Base-by-base conservation (phyloP, 1,140 invertebrate genomes). In the Calephelis virginiensis region DNA sequence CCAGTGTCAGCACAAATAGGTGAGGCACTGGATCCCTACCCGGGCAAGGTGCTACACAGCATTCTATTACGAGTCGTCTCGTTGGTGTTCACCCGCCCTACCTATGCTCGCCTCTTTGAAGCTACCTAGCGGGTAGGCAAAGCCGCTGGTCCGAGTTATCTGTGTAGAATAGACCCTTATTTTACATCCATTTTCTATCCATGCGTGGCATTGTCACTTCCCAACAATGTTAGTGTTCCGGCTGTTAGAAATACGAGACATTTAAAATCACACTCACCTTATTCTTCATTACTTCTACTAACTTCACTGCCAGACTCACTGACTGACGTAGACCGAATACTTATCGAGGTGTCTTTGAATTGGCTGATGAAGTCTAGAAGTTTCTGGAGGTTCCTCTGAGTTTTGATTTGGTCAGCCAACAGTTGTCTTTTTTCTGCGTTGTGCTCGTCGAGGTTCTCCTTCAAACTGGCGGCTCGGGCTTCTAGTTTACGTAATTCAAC, bases 341-440 rank as follows among this genome's bases (percentile, higher is more conserved):
- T 86, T 28, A 90, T 77, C 9, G 90, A 86, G 6, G 89, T 91
- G 59, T 91, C 90, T 65, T 91, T 91, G 65, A 92, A 92, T 64
- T 88, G 88, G 46, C 86, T 85, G 68, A 92, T 91, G 72, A 92
- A 92, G 68, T 92, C 90, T 10, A 92, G 76, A 0, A 92, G 80
- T 48, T 90, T 91, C 77, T 92, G 90, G 10, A 92, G 79, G 70
- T 89, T 89, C 50, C 86, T 81, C 67, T 90, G 89, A 0, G 89
- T 92, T 63, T 91, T 84, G 9, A 92, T 91, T 72, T 92, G 90
- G 65, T 90, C 88, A 0, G 91, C 85, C 7, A 92, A 71, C 13
- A 92, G 73, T 50, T 91, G 85, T 6, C 89, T 72, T 65, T 91
- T 91, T 70, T 91, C 90, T 0, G 82, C 85, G 38, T 89, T 90